A percentile compares a stretch with the other conserved stretches of the same genome.
phyloP scores from a whole-genome alignment of 2,888 invertebrate species.

The Dasypogon diadema region DNA sequence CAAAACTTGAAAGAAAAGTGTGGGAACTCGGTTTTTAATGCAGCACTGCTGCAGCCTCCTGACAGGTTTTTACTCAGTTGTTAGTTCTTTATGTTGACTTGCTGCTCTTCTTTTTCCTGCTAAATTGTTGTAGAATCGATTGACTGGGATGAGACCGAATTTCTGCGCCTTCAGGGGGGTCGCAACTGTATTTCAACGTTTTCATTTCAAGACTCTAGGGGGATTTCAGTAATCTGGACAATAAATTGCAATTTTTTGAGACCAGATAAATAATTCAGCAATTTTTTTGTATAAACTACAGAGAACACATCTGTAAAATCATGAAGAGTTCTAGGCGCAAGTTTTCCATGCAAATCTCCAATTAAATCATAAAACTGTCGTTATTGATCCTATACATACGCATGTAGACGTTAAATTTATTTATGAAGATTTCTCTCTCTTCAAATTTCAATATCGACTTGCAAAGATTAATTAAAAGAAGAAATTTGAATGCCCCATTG shows the following conservation, averaged over 20 bases:
- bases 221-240: slow-evolving; percentile 12
- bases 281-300: neutral
- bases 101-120: slow-evolving; percentile 3
- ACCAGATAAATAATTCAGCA: slow-evolving; percentile 29
- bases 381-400: neutral
- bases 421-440: slow-evolving; percentile 7
- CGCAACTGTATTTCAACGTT: neutral
- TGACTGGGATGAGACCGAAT: neutral
- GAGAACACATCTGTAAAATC: neutral
- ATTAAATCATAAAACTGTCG: slow-evolving; percentile 12
- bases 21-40: slow-evolving; percentile 46
- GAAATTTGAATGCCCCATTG: neutral
- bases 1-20: slow-evolving; percentile 51
- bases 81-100: neutral
- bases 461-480: neutral
- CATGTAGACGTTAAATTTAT: neutral
- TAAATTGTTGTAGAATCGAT: slow-evolving; percentile 35
- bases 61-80: slow-evolving; percentile 39
- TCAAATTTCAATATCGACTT: neutral
- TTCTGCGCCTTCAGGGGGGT: slow-evolving; percentile 31
- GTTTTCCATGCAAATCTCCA: neutral
- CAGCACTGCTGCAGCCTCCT: slow-evolving; percentile 15
- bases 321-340: neutral
- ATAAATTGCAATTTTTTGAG: slow-evolving; percentile 11
- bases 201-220: slow-evolving; percentile 13